These are phyloP conservation scores for Crotalus helleri DNA, from an alignment of 2,113 vertebrate species.

Conservation along the genomic window DNA sequence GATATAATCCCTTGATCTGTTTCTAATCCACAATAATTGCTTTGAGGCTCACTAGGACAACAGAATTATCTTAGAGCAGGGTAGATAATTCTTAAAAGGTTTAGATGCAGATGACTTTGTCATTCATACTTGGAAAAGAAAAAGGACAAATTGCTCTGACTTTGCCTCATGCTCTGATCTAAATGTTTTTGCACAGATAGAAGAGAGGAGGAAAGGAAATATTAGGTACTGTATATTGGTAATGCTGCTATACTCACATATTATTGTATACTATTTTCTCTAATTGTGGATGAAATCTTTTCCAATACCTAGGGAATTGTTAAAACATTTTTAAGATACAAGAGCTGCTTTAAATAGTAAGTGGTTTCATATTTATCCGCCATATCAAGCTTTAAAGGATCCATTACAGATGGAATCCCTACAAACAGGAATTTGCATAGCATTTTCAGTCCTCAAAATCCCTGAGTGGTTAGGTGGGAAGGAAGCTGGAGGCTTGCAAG, in stretches of 20 bases:
- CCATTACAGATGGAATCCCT: not conserved
- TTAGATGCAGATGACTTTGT: slow-evolving; percentile 5
- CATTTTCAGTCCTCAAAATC: not conserved
- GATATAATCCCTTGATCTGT: slow-evolving; percentile 67
- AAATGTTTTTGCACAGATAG: not conserved
- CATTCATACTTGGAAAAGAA: not conserved
- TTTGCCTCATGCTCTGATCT: not conserved
- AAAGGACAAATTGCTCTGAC: not conserved
- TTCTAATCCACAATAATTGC: slow-evolving; percentile 76
- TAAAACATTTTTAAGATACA: not conserved
- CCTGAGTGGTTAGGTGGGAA: not conserved
- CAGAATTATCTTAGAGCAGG: slow-evolving; percentile 54
- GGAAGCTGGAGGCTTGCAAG: not conserved
- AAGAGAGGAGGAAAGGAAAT: not conserved
- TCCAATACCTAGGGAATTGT: not conserved
- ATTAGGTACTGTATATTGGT: not conserved
- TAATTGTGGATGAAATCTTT: not conserved
- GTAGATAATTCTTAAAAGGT: slow-evolving; percentile 44
- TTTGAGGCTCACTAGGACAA: slow-evolving; percentile 63
- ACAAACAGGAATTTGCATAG: not conserved
- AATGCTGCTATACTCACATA: not conserved
- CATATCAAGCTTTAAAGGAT: not conserved
- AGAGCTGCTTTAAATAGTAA: not conserved
- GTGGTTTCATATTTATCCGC: not conserved
- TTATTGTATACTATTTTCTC: not conserved